Evolutionary conservation across 2,888 invertebrate species (phyloP), one percentile per base, ranked within the genome.

Genomic region (Tenthredo mesomela): DNA sequence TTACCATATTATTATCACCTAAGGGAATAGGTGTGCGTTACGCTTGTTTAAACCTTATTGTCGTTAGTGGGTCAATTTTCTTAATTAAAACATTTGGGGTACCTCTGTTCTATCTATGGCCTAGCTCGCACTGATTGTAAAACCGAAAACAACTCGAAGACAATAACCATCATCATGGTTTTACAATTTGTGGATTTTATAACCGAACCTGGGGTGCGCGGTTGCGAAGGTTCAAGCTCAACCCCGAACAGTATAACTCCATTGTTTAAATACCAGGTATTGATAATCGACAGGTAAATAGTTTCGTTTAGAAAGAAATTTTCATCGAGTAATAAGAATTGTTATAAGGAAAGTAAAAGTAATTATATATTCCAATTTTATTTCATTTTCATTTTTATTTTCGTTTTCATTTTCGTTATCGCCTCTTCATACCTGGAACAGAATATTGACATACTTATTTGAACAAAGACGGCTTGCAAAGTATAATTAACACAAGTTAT

Each of bases 101-200:
- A 37, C 37, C n/a, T n/a, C n/a, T n/a, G n/a, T n/a, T n/a, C n/a
- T n/a, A n/a, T n/a, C n/a, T n/a, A n/a, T n/a, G n/a, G n/a, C n/a
- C n/a, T n/a, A n/a, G n/a, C n/a, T n/a, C 29, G 29, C 29, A 47
- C 12, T 54, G 4, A n/a, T 77, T 77, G 50, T 77, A 77, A 54
- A 25, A n/a, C 77, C 43, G 1, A 21, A 43, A 21, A 50, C 50
- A 33, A 50, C n/a, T 25, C 37, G 7, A 33, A 54, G 21, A 77
- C 50, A 77, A 77, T 77, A 33, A 54, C 47, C 15, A 18, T 12
- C 29, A 77, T 77, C 77, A 50, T 77, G 54, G 77, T 77, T 77
- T 77, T 77, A 77, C 54, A 54, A 77, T 15, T 1, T 5, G 15
- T n/a, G 21, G 18, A 15, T 50, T 50, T 29, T 2, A 15, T 10